phyloP scores from a whole-genome alignment of 2,888 invertebrate species.

The Drosophila mettleri region DNA sequence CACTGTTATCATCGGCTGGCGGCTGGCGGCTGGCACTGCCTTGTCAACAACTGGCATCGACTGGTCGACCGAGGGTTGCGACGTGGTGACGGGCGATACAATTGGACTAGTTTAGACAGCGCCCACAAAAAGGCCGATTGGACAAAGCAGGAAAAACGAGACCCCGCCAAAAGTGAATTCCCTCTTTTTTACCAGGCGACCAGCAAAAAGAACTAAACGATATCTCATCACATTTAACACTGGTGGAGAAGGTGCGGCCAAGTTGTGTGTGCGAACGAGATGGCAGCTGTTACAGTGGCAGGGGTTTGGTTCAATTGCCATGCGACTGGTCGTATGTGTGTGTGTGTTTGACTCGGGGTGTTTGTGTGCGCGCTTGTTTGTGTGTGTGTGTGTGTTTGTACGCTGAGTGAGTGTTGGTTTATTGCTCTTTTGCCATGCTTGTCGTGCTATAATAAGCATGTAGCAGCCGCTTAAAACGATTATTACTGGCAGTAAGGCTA shows the following conservation, averaged over 20 bases:
- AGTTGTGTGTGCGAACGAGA: slow-evolving; percentile 62
- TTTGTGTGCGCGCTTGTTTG: not conserved
- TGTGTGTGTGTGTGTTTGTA: slow-evolving; percentile 11
- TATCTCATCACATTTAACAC: slow-evolving; percentile 48
- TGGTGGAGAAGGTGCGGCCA: slow-evolving; percentile 67
- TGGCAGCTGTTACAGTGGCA: slow-evolving; percentile 58
- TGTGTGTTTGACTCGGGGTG: slow-evolving; percentile 30
- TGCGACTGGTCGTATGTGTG: slow-evolving; percentile 67
- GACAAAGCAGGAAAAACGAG: slow-evolving; percentile 84
- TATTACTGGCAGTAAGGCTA: slow-evolving; percentile 36
- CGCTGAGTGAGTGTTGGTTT: slow-evolving; percentile 30
- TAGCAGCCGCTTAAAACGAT: slow-evolving; percentile 32
- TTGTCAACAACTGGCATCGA: slow-evolving; percentile 60
- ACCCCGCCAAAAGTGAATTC: slow-evolving; percentile 86
- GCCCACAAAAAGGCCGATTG: slow-evolving; percentile 77
- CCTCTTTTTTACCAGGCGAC: slow-evolving; percentile 85
- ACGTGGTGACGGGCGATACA: slow-evolving; percentile 68
- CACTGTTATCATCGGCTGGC: slow-evolving; percentile 55
- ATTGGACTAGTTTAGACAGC: slow-evolving; percentile 73
- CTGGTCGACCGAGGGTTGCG: slow-evolving; percentile 56
- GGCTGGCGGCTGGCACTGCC: slow-evolving; percentile 33
- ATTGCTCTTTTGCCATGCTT: slow-evolving; percentile 42
- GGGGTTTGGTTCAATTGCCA: slow-evolving; percentile 73
- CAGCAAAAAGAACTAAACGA: slow-evolving; percentile 68
- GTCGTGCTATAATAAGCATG: slow-evolving; percentile 17